Conservation (phyloP, 2,888 invertebrate genomes). For the Tryphoninae sp. region DNA sequence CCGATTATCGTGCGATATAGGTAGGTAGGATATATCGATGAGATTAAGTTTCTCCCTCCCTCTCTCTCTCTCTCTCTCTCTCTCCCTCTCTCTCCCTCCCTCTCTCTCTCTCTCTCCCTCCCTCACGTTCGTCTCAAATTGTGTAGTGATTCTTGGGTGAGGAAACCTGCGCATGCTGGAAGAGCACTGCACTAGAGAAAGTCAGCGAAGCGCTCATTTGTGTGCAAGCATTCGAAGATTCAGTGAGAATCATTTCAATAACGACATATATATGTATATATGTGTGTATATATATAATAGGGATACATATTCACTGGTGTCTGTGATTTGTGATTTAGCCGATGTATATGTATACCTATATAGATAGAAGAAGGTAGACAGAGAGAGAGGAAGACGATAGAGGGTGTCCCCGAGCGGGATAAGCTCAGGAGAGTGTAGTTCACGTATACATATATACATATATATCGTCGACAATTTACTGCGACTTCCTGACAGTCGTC, state of each 20-base stretch:
- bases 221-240: conserved; percentile 26
- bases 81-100: background rate
- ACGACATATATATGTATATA: conserved; percentile 19
- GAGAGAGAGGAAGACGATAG: conserved; percentile 38
- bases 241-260: conserved; percentile 52
- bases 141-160: conserved; percentile 48
- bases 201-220: conserved; percentile 47
- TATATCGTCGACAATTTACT: conserved; percentile 62
- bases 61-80: no score
- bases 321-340: conserved; percentile 72
- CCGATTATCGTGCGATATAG: conserved; percentile 58
- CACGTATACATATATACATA: conserved; percentile 43
- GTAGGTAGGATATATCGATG: conserved; percentile 46
- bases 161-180: conserved; percentile 36
- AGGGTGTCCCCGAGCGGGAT: conserved; percentile 40
- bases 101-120: no score
- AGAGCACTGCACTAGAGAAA: conserved; percentile 43
- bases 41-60: conserved; percentile 41
- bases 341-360: conserved; percentile 42
- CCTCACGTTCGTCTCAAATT: conserved; percentile 37
- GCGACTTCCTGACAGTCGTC: conserved; percentile 73
- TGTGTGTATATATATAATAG: conserved; percentile 32
- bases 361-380: conserved; percentile 42
- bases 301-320: conserved; percentile 49
- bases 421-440: conserved; percentile 51